Base-by-base conservation (phyloP, 1,140 invertebrate genomes). In the Arion vulgaris region DNA sequence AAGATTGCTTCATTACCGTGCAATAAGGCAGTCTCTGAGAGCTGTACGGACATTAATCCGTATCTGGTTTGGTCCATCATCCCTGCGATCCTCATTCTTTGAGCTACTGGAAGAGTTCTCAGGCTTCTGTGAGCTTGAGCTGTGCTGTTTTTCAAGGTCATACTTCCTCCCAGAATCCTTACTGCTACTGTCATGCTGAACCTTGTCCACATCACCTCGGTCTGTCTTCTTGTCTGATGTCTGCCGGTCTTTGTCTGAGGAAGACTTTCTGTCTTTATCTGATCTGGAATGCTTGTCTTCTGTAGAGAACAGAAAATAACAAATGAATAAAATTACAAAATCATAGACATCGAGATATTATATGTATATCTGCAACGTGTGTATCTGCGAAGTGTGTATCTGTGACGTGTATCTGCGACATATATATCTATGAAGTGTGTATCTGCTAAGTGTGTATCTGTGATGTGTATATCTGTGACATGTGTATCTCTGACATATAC, bases 31-130 rank as follows among this genome's bases (percentile, higher is more conserved):
- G 83, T 93, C 92, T 79, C 95, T 94, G 32, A 98, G 91, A 0
- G 95, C 95, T 87, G 96, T 96, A 51, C 95, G 94, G 26, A 97
- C 96, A 91, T 95, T 97, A 0, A 95, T 92, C 77, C 97, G 93
- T 49, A 97, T 94, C 0, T 95, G 95, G 87, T 97, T 96, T 0
- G 94, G 93, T 19, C 88, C 89, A 53, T 84, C 85, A 51, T 83
- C 80, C 49, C 36, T 62, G 36, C 68, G 57, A 62, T 82, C 45
- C 53, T 76, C 82, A 72, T 1, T 41, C 78, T 39, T 84, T 28
- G 79, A 72, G 32, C 80, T 53, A n/a, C n/a, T n/a, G n/a, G n/a
- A n/a, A n/a, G n/a, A n/a, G n/a, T n/a, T n/a, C 13, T 62, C 57
- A 62, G 57, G 26, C 26, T 15, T 62, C n/a, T 77, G 49, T 11